Conservation (phyloP, 2,797 vertebrate genomes). For the Neosilurus mollespiculum region DNA sequence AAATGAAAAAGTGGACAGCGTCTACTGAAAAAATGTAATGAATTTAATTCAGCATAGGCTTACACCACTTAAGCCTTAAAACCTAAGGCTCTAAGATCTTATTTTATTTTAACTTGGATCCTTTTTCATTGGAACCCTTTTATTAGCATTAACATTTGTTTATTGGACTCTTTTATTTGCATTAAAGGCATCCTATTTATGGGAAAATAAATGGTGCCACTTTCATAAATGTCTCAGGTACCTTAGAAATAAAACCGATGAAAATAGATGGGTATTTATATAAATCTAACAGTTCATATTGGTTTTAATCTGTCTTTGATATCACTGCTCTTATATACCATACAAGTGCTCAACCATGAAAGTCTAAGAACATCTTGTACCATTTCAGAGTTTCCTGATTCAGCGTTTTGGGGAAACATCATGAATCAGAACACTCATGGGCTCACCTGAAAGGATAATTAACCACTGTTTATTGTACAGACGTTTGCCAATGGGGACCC, state of each 20-base stretch:
- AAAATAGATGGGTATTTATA: neutral
- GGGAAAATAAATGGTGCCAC: neutral
- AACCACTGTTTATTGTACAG: neutral
- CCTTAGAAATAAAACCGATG: neutral
- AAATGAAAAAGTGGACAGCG: neutral
- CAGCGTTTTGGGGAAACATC: neutral
- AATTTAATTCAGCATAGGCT: neutral
- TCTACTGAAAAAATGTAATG: neutral
- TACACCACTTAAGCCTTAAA: neutral
- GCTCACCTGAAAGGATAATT: neutral
- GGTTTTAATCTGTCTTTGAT: neutral
- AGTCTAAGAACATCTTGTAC: neutral
- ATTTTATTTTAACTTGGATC: neutral
- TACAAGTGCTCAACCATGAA: constrained; percentile 22
- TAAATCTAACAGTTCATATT: neutral
- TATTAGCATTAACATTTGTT: neutral
- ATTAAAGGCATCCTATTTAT: neutral
- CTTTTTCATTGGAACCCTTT: neutral
- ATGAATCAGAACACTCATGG: neutral
- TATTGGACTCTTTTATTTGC: too few species aligned
- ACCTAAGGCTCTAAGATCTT: neutral
- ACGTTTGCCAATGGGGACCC: neutral
- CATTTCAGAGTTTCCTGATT: neutral
- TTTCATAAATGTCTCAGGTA: neutral
- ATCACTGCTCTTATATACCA: neutral